These are phyloP conservation scores for Aythya baeri DNA, from an alignment of 2,113 vertebrate species.

Conservation along the genomic window DNA sequence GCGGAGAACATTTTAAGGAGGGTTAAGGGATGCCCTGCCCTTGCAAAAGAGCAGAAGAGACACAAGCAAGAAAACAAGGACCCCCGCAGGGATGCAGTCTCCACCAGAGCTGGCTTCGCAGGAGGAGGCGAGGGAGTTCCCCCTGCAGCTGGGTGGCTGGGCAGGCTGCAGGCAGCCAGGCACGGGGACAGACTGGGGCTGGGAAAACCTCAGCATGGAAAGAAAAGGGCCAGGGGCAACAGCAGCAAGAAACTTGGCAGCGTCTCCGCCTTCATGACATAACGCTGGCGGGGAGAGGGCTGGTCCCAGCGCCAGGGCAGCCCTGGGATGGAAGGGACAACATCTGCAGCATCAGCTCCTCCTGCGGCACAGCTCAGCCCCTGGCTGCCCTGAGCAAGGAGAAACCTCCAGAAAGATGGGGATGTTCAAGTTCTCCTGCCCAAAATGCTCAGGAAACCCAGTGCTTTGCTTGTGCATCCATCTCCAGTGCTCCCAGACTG, in stretches of 20 bases:
- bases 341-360: not conserved
- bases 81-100: not conserved
- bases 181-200: not conserved
- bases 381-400: rapidly evolving
- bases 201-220: slow-evolving; percentile 38
- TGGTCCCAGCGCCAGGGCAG: not conserved
- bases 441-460: rapidly evolving
- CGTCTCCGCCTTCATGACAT: not conserved
- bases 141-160: not conserved
- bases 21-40: not conserved
- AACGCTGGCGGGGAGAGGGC: not conserved
- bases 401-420: not conserved
- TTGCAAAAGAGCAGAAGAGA: not conserved
- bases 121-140: not conserved
- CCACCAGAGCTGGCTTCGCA: not conserved
- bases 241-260: not conserved
- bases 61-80: not conserved
- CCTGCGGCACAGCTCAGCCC: not conserved
- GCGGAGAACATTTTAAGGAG: not conserved
- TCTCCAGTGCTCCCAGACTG: not conserved
- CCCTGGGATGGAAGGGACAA: not conserved
- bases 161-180: not conserved
- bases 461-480: not conserved
- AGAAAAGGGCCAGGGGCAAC: not conserved
- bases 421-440: not conserved